Evolutionary conservation across 2,888 invertebrate species (phyloP), one percentile per base, ranked within the genome.

Genomic region (Arctia plantaginis): DNA sequence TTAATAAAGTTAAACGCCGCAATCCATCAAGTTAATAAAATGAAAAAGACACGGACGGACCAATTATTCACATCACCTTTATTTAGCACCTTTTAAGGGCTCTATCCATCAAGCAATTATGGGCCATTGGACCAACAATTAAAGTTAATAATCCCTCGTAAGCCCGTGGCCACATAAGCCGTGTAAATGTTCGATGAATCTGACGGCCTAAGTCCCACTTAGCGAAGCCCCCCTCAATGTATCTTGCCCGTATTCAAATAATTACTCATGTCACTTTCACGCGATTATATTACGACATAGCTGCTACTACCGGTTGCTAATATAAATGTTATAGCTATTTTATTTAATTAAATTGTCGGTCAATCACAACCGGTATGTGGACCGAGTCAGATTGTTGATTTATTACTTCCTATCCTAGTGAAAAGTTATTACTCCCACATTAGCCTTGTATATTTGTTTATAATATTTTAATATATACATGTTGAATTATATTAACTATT

Each of bases 191-290:
- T 82, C 79, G 82, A 82, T 79, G 72, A 77, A 72, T 80, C 76
- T 80, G 81, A 74, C 81, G 79, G 74, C 81, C 78, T 84, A 76
- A 84, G 85, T 76, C 78, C 73, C 86, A 83, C 85, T 87, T 84
- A 82, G 71, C 79, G 78, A 66, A 64, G 72, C 80, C 76, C 80
- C 35, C 83, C 86, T 86, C 86, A 73, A 84, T 87, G 85, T 87
- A 85, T 88, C 86, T 85, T 82, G 80, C 78, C 76, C 83, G 83
- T 82, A 82, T 86, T 87, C 82, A 80, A 84, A 87, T 85, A 88
- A 88, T 62, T 85, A 84, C 81, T 84, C 78, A 69, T 70, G 86
- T 86, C 88, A 88, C 81, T 84, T 82, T 77, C 89, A 87, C 79
- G 76, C 82, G 74, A 73, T 76, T 81, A 79, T 80, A 84, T 84